These are phyloP conservation scores for Amphiprion ocellaris DNA, from an alignment of 2,113 vertebrate genomes.

Conservation along the genomic window DNA sequence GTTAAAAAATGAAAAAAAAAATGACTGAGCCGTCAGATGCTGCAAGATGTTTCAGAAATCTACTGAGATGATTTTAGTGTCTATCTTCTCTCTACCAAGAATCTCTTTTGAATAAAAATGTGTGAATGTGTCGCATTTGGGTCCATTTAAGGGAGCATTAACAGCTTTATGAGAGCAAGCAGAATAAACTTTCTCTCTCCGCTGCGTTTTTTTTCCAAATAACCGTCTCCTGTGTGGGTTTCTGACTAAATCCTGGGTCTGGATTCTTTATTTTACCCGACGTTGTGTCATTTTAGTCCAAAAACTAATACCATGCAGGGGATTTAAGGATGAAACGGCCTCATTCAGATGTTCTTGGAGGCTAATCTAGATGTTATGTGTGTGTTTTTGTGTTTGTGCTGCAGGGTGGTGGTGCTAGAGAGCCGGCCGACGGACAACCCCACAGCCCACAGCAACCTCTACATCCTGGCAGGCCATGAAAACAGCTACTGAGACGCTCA, in stretches of 20 bases:
- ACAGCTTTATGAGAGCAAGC: constrained; percentile 26
- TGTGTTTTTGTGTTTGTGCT: constrained; percentile 57
- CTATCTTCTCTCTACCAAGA: constrained; percentile 1
- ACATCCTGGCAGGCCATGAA: constrained; percentile 98
- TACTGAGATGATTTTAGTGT: constrained; percentile 33
- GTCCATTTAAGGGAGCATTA: constrained; percentile 10
- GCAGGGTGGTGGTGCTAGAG: constrained; percentile 97
- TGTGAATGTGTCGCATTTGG: constrained; percentile 34
- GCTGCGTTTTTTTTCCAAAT: constrained; percentile 32
- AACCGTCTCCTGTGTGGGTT: constrained; percentile 45
- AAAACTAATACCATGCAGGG: constrained; percentile 13
- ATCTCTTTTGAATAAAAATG: not conserved
- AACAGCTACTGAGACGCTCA: constrained; percentile 95
- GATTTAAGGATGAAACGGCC: not conserved
- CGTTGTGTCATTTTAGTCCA: not conserved
- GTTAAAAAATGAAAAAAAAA: no score
- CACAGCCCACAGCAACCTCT: constrained; percentile 97
- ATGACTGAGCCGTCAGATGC: not conserved
- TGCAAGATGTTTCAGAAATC: not conserved
- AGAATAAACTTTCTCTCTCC: constrained; percentile 11
- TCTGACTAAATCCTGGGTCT: constrained; percentile 31
- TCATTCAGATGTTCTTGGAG: not conserved
- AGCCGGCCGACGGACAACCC: constrained; percentile 98
- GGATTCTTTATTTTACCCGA: not conserved
- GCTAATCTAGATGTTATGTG: not conserved